phyloP scores from a whole-genome alignment of 2,888 invertebrate genomes.

The Altica lythri region DNA sequence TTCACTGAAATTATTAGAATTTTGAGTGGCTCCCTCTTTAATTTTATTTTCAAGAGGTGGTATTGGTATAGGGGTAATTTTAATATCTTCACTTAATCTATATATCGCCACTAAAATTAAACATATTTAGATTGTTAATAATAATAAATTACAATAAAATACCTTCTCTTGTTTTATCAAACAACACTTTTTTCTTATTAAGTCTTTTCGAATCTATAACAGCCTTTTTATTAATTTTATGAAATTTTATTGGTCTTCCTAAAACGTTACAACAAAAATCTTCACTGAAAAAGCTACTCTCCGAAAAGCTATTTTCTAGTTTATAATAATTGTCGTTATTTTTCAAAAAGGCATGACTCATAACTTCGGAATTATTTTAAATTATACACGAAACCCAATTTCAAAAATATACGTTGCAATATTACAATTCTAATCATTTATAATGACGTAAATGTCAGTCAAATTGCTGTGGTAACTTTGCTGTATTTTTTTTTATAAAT shows the following conservation, averaged over 20 bases:
- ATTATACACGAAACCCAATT: no score
- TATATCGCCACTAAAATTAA: not conserved
- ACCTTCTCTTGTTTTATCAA: conserved; percentile 4
- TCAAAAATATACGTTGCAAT: no score
- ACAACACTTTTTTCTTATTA: conserved; percentile 2
- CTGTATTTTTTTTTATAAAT: no score
- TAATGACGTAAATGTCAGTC: no score
- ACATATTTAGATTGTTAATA: not conserved
- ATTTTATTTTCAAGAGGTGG: not conserved
- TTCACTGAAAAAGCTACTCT: conserved; percentile 30
- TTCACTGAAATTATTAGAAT: not conserved
- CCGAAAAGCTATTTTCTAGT: conserved; percentile 12
- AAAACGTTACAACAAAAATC: conserved; percentile 30
- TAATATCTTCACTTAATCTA: not conserved
- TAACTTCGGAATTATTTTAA: not conserved
- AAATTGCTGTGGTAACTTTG: no score
- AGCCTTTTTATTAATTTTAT: not conserved
- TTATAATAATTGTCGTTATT: not conserved
- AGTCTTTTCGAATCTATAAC: no score
- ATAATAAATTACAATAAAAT: not conserved
- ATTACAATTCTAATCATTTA: no score
- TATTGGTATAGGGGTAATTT: no score
- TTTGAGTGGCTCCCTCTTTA: not conserved
- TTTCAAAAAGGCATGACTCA: conserved; percentile 1
- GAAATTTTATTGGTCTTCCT: conserved; percentile 25